A percentile compares a stretch with the other conserved stretches of the same genome.
Evolutionary conservation across 2,888 invertebrate species (phyloP).

Genomic region (Suillia variegata): DNA sequence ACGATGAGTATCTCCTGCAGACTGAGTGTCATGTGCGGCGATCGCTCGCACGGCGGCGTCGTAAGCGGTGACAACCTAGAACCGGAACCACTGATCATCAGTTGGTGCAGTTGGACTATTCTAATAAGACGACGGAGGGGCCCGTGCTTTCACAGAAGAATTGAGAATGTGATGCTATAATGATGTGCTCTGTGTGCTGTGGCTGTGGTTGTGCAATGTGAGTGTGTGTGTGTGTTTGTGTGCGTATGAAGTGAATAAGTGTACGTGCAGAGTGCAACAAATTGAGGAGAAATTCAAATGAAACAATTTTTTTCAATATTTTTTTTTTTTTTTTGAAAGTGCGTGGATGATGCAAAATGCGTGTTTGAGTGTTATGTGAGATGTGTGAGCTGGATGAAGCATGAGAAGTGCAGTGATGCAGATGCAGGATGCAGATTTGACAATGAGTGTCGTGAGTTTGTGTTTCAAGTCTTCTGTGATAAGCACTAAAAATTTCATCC

Average conservation of each 20-base stretch:
- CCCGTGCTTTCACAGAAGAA: conserved; percentile 64
- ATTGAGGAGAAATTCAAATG: too few species aligned
- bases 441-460: conserved; percentile 16
- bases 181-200: conserved; percentile 39
- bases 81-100: conserved; percentile 62
- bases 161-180: conserved; percentile 59
- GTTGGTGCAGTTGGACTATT: conserved; percentile 60
- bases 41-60: conserved; percentile 86
- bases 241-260: too few species aligned
- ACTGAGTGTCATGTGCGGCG: conserved; percentile 82
- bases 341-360: conserved; percentile 15
- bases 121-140: conserved; percentile 56
- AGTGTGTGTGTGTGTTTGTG: conserved; percentile 27
- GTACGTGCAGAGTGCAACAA: conserved; percentile 15
- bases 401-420: conserved; percentile 33
- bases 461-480: conserved; percentile 60
- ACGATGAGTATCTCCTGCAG: conserved; percentile 94
- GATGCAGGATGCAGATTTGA: conserved; percentile 14
- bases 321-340: conserved; percentile 24
- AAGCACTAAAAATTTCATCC: conserved; percentile 46
- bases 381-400: conserved; percentile 17
- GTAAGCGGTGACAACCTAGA: conserved; percentile 79
- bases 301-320: conserved; percentile 22
- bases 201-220: conserved; percentile 10
- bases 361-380: conserved; percentile 24